A percentile compares a stretch with the other conserved stretches of the same genome.
These are phyloP conservation scores for Solenodon paradoxus DNA, from an alignment of 2,113 vertebrate species.

Conservation along the genomic window DNA sequence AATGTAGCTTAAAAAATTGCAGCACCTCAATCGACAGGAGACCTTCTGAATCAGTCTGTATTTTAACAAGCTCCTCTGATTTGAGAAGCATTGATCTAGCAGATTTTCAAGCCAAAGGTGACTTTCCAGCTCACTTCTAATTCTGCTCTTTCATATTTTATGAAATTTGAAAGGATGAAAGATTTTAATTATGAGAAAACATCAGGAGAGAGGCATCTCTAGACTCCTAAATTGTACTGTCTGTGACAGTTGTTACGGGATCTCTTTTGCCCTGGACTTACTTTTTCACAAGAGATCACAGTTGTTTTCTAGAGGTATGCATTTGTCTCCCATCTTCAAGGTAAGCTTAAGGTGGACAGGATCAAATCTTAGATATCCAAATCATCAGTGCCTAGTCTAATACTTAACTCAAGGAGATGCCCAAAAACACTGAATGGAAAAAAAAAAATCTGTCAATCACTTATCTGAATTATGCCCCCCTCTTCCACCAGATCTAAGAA, in stretches of 20 bases:
- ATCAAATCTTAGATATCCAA: background rate
- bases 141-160: background rate
- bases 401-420: background rate
- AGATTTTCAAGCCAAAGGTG: background rate
- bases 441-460: background rate
- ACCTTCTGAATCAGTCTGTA: background rate
- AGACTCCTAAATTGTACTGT: background rate
- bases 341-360: no score
- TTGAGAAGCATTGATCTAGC: background rate
- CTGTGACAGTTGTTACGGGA: background rate
- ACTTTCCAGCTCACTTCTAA: background rate
- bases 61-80: background rate
- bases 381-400: background rate
- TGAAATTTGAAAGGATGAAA: background rate
- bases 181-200: conserved; percentile 1
- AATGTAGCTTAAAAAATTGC: no score
- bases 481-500: background rate
- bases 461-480: background rate
- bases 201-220: background rate
- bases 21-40: background rate
- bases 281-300: background rate
- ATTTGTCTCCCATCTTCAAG: background rate
- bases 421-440: background rate
- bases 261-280: background rate
- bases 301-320: background rate